Base-by-base conservation (phyloP, 1,140 invertebrate genomes). In the Frieseomelitta varia region DNA sequence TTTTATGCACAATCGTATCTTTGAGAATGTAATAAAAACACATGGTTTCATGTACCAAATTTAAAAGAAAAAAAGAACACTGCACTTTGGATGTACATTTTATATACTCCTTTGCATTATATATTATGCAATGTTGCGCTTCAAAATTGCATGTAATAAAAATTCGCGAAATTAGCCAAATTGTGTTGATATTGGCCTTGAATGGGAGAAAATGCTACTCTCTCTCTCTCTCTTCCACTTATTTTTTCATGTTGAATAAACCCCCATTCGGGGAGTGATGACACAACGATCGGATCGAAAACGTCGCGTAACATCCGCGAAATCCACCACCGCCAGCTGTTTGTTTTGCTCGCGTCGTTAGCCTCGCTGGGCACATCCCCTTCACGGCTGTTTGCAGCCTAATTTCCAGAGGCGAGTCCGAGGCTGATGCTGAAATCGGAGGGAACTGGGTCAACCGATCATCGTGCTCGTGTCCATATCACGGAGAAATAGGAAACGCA, bases 391-490 rank as follows among this genome's bases (percentile, higher is more conserved):
- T 82, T 82, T 55, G 53, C 30, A 82, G 80, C 61, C 51, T 82
- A 75, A 82, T 82, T 82, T 76, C 80, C 21, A 39, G 12, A 47
- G 39, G 3, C 53, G 34, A 27, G 55, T 58, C 51, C n/a, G 72
- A 56, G 34, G 34, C 72, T 10, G 34, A 6, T 58, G 39, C 12
- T 76, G 27, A 65, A 51, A 65, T 15, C 61, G 15, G 4, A 67
- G 34, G 58, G 24, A 82, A 82, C 51, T 82, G 63, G 80, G 80
- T 76, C 80, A 82, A 76, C 80, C 72, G 73, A 82, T 67, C 80
- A 76, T 75, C 58, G 47, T 82, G 80, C 30, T 82, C 63, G 51
- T 51, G 24, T 76, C 19, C 61, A 82, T 76, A 76, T 82, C 47
- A 56, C 80, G 68, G 53, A 47, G 63, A 76, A 82, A 76, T 82